Evolutionary conservation across 2,888 invertebrate genomes (phyloP).

Genomic region (Tiliacea citrago): DNA sequence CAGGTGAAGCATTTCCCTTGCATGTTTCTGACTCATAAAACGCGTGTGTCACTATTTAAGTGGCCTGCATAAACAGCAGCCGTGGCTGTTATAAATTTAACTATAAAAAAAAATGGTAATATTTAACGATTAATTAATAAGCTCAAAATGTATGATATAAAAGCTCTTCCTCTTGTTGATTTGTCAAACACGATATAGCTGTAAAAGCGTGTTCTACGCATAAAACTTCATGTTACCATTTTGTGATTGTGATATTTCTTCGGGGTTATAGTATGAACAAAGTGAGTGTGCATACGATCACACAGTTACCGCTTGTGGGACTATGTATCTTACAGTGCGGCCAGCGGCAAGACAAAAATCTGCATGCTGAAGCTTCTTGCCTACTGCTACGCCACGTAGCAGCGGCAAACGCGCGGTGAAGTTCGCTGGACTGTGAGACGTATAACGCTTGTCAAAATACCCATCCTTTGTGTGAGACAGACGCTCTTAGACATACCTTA

Average conservation of each 20-base stretch:
- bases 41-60: not conserved
- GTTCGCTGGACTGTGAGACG: not conserved
- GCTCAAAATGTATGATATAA: not conserved
- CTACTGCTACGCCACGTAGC: conserved; percentile 5
- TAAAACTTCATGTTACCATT: not conserved
- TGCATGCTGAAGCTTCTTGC: not conserved
- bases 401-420: not conserved
- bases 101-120: not conserved
- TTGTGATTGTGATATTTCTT: too few relatives aligned
- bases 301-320: too few relatives aligned
- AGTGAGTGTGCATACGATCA: too few relatives aligned
- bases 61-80: conserved; percentile 4
- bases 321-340: too few relatives aligned
- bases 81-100: not conserved
- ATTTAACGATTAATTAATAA: not conserved
- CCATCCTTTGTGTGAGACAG: not conserved
- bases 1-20: conserved; percentile 11
- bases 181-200: not conserved
- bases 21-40: conserved; percentile 20
- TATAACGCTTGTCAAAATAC: not conserved
- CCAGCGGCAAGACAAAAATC: not conserved
- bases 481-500: not conserved
- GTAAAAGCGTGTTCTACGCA: not conserved
- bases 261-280: too few relatives aligned
- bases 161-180: conserved; percentile 3